A percentile compares a stretch with the other conserved stretches of the same genome.
Evolutionary conservation across 2,888 invertebrate genomes (phyloP).

Genomic region (Heliconius charithonia): DNA sequence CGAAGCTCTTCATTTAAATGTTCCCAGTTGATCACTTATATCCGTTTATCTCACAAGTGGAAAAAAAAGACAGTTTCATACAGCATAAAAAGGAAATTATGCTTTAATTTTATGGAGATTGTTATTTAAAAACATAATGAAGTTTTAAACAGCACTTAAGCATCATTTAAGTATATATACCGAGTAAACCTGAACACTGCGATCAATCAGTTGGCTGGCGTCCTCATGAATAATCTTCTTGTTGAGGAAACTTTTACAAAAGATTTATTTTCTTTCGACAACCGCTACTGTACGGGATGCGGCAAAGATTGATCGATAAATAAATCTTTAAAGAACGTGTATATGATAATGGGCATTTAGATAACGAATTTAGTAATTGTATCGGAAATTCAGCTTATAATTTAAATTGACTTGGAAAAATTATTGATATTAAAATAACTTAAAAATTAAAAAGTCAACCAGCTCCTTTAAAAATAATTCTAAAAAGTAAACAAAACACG

Average conservation of each 20-base stretch:
- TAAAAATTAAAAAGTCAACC: no score
- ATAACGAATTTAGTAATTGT: background rate
- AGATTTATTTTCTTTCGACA: conserved; percentile 39
- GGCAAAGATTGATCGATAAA: conserved; percentile 38
- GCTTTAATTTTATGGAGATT: conserved; percentile 26
- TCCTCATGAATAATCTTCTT: conserved; percentile 40
- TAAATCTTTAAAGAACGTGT: conserved; percentile 23
- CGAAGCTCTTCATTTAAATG: background rate
- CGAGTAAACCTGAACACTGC: conserved; percentile 32
- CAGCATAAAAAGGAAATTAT: conserved; percentile 5
- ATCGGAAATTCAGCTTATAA: background rate
- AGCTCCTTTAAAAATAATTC: no score
- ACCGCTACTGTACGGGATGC: conserved; percentile 33
- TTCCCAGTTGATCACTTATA: background rate
- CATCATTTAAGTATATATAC: conserved; percentile 31
- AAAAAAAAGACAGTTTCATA: background rate
- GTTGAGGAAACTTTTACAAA: conserved; percentile 41
- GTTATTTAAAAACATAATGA: conserved; percentile 28
- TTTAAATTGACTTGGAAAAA: background rate
- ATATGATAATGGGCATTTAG: conserved; percentile 15
- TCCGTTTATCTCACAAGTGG: background rate
- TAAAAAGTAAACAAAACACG: no score
- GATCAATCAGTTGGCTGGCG: conserved; percentile 40
- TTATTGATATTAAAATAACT: background rate
- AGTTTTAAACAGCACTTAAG: conserved; percentile 36